Evolutionary conservation across 1,140 invertebrate genomes (phyloP), one percentile per base, ranked within the genome.

Genomic region (Drosophila neocordata): DNA sequence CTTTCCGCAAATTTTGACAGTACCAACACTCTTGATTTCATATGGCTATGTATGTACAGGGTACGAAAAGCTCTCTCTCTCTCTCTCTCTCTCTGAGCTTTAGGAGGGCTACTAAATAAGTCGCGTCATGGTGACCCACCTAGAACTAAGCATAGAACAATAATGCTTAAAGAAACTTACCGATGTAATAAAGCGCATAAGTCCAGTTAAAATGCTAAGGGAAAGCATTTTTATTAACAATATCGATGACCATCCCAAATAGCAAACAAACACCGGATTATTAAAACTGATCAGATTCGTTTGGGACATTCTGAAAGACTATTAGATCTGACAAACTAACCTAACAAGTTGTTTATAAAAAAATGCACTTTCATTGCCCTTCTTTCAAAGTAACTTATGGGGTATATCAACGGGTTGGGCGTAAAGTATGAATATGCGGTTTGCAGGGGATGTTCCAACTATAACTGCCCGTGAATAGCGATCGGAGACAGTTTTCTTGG

Each of bases 211-310:
- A 2, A 92, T 6, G 5, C 90, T 77, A 93, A 95, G 94, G 0
- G 89, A 57, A 56, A 95, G 60, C 60, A 94, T 92, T 92, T 95
- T 95, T 0, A 95, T 35, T 2, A 93, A 91, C 31, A 95, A 73
- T 12, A 95, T 48, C 12, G 89, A 92, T 1, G 92, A 81, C 92
- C 94, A 95, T 70, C 94, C 94, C 1, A 92, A 90, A 69, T 94
- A 95, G 24, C 92, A 80, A 35, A 87, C 84, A 20, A 95, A 92
- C 3, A 94, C 81, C 31, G 80, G 90, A 72, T 93, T 93, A 4
- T 91, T 59, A 24, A 78, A 22, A 1, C 76, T 76, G 53, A 90
- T 66, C 24, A 90, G 71, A 20, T 82, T 81, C 15, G 38, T 15
- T n/a, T 76, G 44, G 0, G 73, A 22, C 77, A 82, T 89, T 60